Percentiles rank a stretch among this genome's conserved stretches.
Evolutionary conservation across 2,888 invertebrate species (phyloP).

Genomic region (Xanthia icteritia): DNA sequence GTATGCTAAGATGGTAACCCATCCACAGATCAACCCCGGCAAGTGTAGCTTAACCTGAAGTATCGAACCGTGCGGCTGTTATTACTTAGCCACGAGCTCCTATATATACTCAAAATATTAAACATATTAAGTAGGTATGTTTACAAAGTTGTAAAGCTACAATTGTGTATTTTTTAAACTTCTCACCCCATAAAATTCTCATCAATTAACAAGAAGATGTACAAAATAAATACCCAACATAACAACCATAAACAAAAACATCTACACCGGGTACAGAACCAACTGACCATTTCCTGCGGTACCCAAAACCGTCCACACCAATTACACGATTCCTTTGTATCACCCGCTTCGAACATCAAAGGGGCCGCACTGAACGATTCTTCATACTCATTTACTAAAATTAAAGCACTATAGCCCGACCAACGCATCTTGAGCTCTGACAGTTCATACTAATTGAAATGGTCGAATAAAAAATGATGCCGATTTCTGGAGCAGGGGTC

Average conservation of each 20-base stretch:
- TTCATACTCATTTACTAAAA: conserved; percentile 85
- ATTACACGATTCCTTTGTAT: conserved; percentile 82
- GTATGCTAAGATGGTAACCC: too few species aligned
- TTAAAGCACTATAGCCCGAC: conserved; percentile 75
- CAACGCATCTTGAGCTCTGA: conserved; percentile 71
- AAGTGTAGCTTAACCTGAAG: too few species aligned
- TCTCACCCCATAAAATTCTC: not conserved
- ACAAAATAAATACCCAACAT: not conserved
- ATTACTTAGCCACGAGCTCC: too few species aligned
- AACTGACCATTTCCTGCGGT: conserved; percentile 48
- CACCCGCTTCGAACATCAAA: conserved; percentile 83
- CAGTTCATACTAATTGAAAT: conserved; percentile 17
- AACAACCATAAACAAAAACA: not conserved
- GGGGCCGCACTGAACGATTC: conserved; percentile 87
- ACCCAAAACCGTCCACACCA: conserved; percentile 75
- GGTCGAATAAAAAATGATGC: not conserved
- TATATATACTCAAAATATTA: too few species aligned
- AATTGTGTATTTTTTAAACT: too few species aligned
- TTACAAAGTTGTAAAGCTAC: too few species aligned
- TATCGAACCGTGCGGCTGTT: too few species aligned
- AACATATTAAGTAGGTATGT: too few species aligned
- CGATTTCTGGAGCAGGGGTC: conserved; percentile 65
- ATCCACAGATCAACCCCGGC: too few species aligned
- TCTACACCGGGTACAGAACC: conserved; percentile 62
- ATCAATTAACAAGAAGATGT: not conserved